Percentiles rank a stretch among this genome's conserved stretches.
Conservation (phyloP, 2,888 invertebrate species). For the Drosophila greeni region DNA sequence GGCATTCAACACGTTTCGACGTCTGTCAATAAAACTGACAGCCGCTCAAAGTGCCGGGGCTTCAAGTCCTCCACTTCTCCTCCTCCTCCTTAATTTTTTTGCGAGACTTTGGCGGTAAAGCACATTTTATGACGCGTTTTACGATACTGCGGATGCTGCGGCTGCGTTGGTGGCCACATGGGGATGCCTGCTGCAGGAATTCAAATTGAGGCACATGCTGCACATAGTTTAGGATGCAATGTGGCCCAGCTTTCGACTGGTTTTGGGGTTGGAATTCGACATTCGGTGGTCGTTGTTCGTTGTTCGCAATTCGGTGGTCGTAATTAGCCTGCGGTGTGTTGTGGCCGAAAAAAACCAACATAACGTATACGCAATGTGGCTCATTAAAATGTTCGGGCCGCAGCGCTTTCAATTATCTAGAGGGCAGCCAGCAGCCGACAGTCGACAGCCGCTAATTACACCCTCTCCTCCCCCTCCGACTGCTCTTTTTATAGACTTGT, state of each 20-base stretch:
- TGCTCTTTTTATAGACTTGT: conserved; percentile 86
- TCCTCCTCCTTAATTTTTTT: not conserved
- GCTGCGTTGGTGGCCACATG: conserved; percentile 6
- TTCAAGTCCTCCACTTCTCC: conserved; percentile 10
- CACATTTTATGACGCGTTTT: conserved; percentile 40
- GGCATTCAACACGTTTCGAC: conserved; percentile 38
- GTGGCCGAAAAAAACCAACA: conserved; percentile 23
- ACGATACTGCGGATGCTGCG: conserved; percentile 39
- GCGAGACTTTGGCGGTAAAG: conserved; percentile 14
- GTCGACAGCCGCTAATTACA: conserved; percentile 57
- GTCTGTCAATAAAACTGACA: conserved; percentile 48
- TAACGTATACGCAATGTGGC: conserved; percentile 62
- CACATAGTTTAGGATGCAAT: conserved; percentile 20
- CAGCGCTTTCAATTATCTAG: conserved; percentile 42
- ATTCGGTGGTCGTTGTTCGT: not conserved
- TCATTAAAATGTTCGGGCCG: conserved; percentile 53
- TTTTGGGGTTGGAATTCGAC: conserved; percentile 19
- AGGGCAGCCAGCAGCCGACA: conserved; percentile 29
- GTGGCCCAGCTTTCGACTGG: conserved; percentile 16
- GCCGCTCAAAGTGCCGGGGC: conserved; percentile 33
- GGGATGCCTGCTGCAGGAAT: conserved; percentile 12
- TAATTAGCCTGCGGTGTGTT: conserved; percentile 37
- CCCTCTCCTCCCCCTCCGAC: conserved; percentile 13
- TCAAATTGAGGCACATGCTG: conserved; percentile 10
- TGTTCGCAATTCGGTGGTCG: conserved; percentile 14